Conservation (phyloP, 2,113 vertebrate species). For the Pluvianellus socialis region DNA sequence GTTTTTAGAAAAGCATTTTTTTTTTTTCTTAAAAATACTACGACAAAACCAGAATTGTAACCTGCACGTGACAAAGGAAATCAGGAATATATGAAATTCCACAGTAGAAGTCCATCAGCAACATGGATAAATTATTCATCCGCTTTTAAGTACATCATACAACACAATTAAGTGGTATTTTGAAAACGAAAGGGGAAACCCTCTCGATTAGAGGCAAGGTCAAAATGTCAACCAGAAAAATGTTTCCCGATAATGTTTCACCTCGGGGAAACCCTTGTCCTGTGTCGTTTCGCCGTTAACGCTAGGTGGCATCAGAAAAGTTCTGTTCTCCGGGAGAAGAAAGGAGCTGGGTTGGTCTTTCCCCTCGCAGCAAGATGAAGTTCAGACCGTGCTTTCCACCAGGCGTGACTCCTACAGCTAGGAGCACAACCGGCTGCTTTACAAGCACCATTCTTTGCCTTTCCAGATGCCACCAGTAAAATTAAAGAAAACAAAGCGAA, state of each 20-base stretch:
- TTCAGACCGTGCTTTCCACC: neutral
- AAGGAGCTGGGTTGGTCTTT: neutral
- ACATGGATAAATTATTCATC: neutral
- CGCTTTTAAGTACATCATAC: neutral
- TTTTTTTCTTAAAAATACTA: neutral
- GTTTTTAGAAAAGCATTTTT: neutral
- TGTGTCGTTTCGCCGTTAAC: neutral
- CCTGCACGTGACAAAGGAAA: neutral
- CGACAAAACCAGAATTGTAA: neutral
- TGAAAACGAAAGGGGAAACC: neutral
- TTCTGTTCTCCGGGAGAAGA: neutral
- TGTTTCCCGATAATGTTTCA: neutral
- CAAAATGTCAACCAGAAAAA: neutral
- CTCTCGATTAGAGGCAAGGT: neutral
- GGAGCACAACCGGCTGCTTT: neutral
- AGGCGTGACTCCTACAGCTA: neutral
- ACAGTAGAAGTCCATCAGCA: neutral
- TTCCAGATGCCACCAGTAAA: neutral
- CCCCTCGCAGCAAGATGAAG: neutral
- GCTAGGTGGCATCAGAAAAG: slow-evolving; percentile 28
- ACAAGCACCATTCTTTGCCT: neutral
- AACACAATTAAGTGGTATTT: neutral
- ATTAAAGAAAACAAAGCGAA: neutral
- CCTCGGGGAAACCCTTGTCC: neutral
- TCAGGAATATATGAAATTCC: neutral